Percentiles rank a stretch among this genome's conserved stretches.
phyloP scores from a whole-genome alignment of 2,113 vertebrate genomes.

The Alethe castanea region DNA sequence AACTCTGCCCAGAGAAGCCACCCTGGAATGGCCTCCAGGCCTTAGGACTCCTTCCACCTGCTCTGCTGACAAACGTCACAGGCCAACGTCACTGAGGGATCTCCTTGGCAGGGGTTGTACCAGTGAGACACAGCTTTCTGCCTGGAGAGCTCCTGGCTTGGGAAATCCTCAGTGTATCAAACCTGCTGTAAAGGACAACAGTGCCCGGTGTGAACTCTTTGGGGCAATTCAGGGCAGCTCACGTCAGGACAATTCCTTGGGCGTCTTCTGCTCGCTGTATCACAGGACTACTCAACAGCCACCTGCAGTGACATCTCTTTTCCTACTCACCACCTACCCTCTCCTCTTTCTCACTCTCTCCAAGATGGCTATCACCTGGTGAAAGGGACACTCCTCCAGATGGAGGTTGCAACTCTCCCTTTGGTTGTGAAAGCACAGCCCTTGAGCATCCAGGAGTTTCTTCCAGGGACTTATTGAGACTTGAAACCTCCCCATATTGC shows the following conservation, averaged over 20 bases:
- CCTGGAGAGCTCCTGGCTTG: background rate
- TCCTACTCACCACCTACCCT: constrained; percentile 39
- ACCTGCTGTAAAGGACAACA: background rate
- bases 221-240: constrained; percentile 33
- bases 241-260: constrained; percentile 18
- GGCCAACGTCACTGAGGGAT: background rate
- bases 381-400: constrained; percentile 41
- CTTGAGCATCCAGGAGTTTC: background rate
- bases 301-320: constrained; percentile 2
- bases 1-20: background rate
- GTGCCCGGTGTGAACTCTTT: background rate
- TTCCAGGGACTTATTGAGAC: background rate
- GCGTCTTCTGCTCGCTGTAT: background rate
- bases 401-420: constrained; percentile 15
- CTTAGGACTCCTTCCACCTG: background rate
- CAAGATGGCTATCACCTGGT: constrained; percentile 16
- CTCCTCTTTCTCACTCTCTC: constrained; percentile 4
- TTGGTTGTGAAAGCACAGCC: constrained; percentile 22
- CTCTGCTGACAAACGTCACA: background rate
- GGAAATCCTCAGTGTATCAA: background rate
- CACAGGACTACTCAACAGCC: background rate
- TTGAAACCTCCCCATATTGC: background rate
- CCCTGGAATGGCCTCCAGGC: rapidly evolving
- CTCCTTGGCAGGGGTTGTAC: background rate
- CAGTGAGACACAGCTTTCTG: background rate